Base-by-base conservation (phyloP, 2,888 invertebrate genomes). In the Sepioteuthis lessoniana region DNA sequence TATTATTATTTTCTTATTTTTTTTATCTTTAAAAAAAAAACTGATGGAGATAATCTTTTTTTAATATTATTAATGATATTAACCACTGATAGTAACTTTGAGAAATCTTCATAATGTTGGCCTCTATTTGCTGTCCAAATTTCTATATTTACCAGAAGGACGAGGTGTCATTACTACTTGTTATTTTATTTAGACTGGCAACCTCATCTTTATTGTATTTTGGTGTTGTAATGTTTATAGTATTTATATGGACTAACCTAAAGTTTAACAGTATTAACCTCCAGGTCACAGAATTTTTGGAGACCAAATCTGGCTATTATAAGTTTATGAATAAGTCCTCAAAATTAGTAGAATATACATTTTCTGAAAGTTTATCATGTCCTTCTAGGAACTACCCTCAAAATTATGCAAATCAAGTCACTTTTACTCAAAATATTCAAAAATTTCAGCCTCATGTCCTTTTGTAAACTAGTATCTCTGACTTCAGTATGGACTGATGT, bases 141-240 rank as follows among this genome's bases (percentile, higher is more conserved):
- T 76, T n/a, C 31, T 5, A 31, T 76, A 25, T 55, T 55, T 55
- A 55, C 25, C 55, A 76, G n/a, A 76, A 76, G 76, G n/a, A 76
- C 76, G 31, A n/a, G 76, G n/a, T 76, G 76, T 76, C 76, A 76
- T 76, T 76, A n/a, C 76, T 76, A n/a, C 76, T n/a, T 76, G n/a
- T 76, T 8, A n/a, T 76, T n/a, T 76, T 10, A n/a, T 76, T 76
- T 31, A n/a, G n/a, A 76, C 76, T n/a, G 76, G 31, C 76, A n/a
- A 4, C n/a, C 76, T 76, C n/a, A 76, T 76, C 76, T 76, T 76
- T 7, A 76, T 76, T 76, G 76, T 76, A 31, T n/a, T 76, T 76
- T 76, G n/a, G 76, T 76, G 76, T 76, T n/a, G 76, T 76, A n/a
- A n/a, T 76, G 13, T 76, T n/a, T 76, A 31, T 76, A 76, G 31